phyloP scores from a whole-genome alignment of 2,113 vertebrate genomes.

The Miniopterus natalensis region DNA sequence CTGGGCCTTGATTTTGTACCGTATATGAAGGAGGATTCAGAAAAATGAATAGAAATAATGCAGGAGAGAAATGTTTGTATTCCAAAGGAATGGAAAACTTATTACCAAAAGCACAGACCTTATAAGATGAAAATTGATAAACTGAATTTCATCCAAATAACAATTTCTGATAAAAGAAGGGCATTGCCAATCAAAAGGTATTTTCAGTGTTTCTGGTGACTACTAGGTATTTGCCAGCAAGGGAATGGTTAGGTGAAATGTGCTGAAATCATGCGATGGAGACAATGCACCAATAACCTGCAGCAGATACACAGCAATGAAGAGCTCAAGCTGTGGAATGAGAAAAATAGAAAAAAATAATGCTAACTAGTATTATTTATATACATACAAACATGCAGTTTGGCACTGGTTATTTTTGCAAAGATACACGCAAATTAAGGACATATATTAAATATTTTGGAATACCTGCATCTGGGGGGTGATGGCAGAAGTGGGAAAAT shows the following conservation, averaged over 20 bases:
- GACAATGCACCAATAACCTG: not conserved
- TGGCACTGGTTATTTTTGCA: not conserved
- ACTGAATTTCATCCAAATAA: not conserved
- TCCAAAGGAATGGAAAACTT: not conserved
- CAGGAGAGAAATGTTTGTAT: not conserved
- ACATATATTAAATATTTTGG: not conserved
- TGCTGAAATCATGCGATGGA: not conserved
- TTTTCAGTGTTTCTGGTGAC: not conserved
- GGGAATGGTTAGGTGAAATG: not conserved
- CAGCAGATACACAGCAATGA: not conserved
- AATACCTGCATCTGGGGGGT: not conserved
- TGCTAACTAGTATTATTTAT: not conserved
- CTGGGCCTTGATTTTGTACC: not conserved
- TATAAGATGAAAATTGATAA: not conserved
- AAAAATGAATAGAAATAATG: not conserved
- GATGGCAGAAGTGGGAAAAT: not conserved
- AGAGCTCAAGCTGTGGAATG: not conserved
- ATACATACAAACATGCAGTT: not conserved
- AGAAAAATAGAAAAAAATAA: not conserved
- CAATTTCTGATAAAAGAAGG: constrained; percentile 3
- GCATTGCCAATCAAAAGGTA: not conserved
- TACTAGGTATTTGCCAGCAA: not conserved
- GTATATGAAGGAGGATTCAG: not conserved
- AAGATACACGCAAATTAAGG: not conserved
- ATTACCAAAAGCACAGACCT: not conserved